Conservation (phyloP, 2,113 vertebrate species). For the Corvus hawaiiensis region DNA sequence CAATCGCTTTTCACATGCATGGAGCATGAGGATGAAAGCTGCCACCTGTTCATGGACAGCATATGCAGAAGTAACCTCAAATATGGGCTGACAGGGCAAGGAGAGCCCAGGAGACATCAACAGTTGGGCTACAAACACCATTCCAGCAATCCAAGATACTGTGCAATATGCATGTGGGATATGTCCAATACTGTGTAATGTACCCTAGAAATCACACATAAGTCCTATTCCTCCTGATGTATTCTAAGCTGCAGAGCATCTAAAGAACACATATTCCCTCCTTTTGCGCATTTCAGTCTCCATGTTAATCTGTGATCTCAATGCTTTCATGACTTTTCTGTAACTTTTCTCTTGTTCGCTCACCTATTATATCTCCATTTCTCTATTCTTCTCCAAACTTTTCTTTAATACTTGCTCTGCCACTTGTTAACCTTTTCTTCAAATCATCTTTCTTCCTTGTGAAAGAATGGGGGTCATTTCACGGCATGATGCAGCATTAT, state of each 20-base stretch:
- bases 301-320: neutral
- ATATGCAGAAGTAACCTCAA: neutral
- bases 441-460: neutral
- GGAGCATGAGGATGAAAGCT: neutral
- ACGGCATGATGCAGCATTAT: rapidly evolving
- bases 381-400: neutral
- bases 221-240: neutral
- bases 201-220: neutral
- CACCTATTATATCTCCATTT: neutral
- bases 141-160: neutral
- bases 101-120: neutral
- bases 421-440: neutral
- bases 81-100: neutral
- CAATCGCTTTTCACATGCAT: neutral
- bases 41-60: neutral
- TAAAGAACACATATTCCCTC: neutral
- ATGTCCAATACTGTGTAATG: neutral
- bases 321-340: neutral
- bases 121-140: neutral
- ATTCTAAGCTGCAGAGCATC: neutral
- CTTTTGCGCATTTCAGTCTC: neutral
- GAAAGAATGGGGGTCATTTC: neutral
- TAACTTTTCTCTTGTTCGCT: neutral
- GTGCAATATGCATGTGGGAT: neutral
- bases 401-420: neutral